Percentiles rank a stretch among this genome's conserved stretches.
Evolutionary conservation across 2,113 vertebrate genomes (phyloP).

Genomic region (Tricholaema leucomelas): DNA sequence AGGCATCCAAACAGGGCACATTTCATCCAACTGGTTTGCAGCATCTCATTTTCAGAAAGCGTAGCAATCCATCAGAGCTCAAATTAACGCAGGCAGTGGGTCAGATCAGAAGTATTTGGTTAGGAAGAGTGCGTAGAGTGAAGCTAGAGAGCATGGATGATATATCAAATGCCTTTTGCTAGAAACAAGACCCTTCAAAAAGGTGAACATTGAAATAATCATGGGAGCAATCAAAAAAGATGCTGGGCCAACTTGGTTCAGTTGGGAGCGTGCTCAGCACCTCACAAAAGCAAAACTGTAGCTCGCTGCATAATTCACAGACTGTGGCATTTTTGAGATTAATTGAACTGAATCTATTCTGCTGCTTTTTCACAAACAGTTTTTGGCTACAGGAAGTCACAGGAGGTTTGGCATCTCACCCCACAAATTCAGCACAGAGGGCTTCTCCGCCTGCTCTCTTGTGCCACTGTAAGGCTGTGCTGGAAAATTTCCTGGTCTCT

Average conservation of each 20-base stretch:
- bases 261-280: background rate
- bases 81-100: background rate
- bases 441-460: background rate
- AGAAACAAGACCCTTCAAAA: background rate
- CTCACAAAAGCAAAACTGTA: background rate
- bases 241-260: background rate
- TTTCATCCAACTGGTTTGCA: slow-evolving; percentile 45
- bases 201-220: background rate
- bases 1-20: slow-evolving; percentile 34
- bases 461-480: fast-evolving
- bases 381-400: background rate
- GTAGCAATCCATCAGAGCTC: background rate
- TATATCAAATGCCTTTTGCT: background rate
- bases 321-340: background rate
- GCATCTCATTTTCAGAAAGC: background rate
- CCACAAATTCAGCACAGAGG: background rate
- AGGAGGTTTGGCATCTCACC: background rate
- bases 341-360: background rate
- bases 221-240: background rate
- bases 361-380: background rate
- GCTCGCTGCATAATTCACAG: background rate
- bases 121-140: fast-evolving
- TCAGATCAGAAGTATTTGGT: background rate
- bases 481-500: background rate
- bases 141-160: background rate